phyloP scores from a whole-genome alignment of 1,140 invertebrate species.

The Drosophila subpulchrella region DNA sequence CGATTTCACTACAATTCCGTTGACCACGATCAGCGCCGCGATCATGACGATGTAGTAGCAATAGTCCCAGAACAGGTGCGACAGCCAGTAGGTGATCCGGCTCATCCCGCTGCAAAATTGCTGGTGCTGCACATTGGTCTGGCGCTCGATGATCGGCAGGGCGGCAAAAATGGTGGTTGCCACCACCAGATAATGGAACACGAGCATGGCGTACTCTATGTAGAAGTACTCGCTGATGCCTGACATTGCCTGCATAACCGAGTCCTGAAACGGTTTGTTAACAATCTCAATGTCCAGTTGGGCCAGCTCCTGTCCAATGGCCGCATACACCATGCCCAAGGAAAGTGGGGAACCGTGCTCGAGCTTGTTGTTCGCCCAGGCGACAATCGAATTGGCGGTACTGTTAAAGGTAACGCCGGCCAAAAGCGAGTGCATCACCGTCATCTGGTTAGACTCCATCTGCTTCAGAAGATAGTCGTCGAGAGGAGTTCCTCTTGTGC shows the following conservation, averaged over 20 bases:
- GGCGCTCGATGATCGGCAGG: constrained; percentile 87
- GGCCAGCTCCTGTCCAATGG: constrained; percentile 67
- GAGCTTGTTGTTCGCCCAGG: constrained; percentile 87
- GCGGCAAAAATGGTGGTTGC: constrained; percentile 88
- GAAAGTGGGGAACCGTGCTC: constrained; percentile 88
- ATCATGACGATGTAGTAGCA: constrained; percentile 13
- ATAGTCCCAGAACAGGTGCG: constrained; percentile 89
- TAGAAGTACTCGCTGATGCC: constrained; percentile 84
- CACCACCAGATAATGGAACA: constrained; percentile 84
- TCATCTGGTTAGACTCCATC: neutral
- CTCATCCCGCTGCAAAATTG: constrained; percentile 90
- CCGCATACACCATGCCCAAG: constrained; percentile 86
- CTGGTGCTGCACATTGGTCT: constrained; percentile 85
- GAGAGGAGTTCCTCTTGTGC: neutral
- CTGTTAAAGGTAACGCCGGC: constrained; percentile 84
- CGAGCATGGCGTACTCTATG: constrained; percentile 85
- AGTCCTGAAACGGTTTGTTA: constrained; percentile 31
- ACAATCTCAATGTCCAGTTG: constrained; percentile 19
- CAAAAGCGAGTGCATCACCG: constrained; percentile 72
- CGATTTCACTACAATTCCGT: fast-evolving
- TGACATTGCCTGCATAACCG: fast-evolving
- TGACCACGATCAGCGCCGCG: constrained; percentile 72
- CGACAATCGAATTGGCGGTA: constrained; percentile 65
- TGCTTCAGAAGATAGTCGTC: neutral
- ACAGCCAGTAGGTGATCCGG: constrained; percentile 88